Evolutionary conservation across 35 echinoderm and acorn worm genomes (phyloP), one percentile per base, ranked within the genome.

Genomic region (Patiria miniata): DNA sequence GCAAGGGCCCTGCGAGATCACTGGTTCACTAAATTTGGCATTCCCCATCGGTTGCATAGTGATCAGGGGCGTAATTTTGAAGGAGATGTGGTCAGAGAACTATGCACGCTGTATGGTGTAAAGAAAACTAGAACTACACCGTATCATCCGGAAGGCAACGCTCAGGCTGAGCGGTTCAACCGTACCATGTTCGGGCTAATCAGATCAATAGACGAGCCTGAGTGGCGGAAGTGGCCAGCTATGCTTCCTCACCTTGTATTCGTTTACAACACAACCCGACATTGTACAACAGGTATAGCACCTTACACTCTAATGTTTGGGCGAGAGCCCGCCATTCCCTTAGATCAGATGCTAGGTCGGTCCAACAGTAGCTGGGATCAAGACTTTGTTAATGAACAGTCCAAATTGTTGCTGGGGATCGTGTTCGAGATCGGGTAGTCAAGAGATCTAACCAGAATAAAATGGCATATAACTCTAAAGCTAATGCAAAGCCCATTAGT

Each of bases 61-160:
- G 91, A 93, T 38, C 91, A 93, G 42, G 86, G 91, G 16, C 40
- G 91, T 32, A 78, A 93, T 61, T 96, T 96, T 68, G 84, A 94
- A 77, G 77, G 79, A 68, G 51, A 61, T 2, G 5, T 95, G n/a
- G 87, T 91, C 56, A 59, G 51, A 76, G 85, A 84, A 39, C 69
- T 96, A 32, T 92, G 93, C 40, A 80, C 83, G 5, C 2, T 88
- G 55, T 95, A 95, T 85, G 89, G 93, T 12, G 85, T 95, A 5
- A 42, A 51, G 5, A 96, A 96, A 55, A 83, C 77, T 5, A 21
- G 42, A 47, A 47, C 42, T 6, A 47, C 42, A 6, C 42, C 42
- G 12, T 47, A 47, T 12, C 42, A 12, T 4, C 42, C 42, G 12
- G 42, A 47, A 12, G 42, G 42, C 4, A 47, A 47, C 12, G 42